Evolutionary conservation across 2,888 invertebrate genomes (phyloP).

Genomic region (Cheilosia scutellata): DNA sequence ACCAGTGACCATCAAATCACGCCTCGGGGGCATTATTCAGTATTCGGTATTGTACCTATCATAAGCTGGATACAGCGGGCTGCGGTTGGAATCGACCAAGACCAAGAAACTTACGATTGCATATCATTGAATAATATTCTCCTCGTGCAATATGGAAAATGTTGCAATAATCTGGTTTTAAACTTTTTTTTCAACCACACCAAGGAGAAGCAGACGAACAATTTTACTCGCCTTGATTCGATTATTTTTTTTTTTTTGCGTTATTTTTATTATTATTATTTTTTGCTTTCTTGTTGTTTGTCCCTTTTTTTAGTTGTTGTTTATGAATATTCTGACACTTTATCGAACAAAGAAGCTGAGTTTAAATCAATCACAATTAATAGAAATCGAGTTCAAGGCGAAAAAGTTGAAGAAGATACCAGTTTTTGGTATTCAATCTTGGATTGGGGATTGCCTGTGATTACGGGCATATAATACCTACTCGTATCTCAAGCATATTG

Average conservation of each 20-base stretch:
- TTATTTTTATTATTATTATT: constrained; percentile 11
- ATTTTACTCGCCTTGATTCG: constrained; percentile 33
- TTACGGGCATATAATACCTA: neutral
- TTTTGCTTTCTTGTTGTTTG: neutral
- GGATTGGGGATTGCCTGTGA: neutral
- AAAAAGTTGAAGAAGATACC: constrained; percentile 1
- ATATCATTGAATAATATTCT: constrained; percentile 65
- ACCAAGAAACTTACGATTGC: constrained; percentile 64
- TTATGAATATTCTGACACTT: constrained; percentile 72
- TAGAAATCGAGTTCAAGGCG: constrained; percentile 57
- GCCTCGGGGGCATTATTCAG: constrained; percentile 74
- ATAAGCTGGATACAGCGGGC: constrained; percentile 51
- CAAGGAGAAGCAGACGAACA: neutral
- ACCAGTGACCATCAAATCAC: constrained; percentile 75
- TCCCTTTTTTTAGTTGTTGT: constrained; percentile 20
- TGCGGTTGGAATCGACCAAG: constrained; percentile 39
- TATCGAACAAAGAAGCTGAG: constrained; percentile 64
- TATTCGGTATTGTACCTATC: constrained; percentile 72
- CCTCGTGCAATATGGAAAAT: constrained; percentile 68
- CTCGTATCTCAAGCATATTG: neutral
- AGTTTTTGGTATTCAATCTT: constrained; percentile 15
- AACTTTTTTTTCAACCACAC: constrained; percentile 7
- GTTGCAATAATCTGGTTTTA: constrained; percentile 57
- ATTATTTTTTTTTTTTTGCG: constrained; percentile 36
- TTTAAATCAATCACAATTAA: constrained; percentile 75